phyloP scores from a whole-genome alignment of 2,888 invertebrate species.

The Microctonus hyperodae region DNA sequence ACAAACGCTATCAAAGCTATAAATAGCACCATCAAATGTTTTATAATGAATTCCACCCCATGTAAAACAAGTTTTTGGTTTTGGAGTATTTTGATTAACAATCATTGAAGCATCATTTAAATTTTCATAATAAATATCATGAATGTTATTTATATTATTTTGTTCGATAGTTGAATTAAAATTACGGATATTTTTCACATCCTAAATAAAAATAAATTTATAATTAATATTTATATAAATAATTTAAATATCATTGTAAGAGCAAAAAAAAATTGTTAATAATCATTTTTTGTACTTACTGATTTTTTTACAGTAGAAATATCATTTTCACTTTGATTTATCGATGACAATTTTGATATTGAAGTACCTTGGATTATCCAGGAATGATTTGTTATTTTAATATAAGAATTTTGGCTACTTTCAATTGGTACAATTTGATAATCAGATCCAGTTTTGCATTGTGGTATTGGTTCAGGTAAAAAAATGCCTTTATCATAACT shows the following conservation, averaged over 20 bases:
- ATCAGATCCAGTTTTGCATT: conserved; percentile 71
- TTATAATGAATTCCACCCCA: conserved; percentile 86
- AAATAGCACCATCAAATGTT: conserved; percentile 83
- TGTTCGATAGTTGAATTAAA: neutral
- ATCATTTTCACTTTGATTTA: neutral
- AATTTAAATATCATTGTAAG: neutral
- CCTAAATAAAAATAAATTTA: neutral
- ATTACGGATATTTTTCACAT: conserved; percentile 1
- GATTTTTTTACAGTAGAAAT: neutral
- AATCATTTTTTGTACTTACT: conserved; percentile 11
- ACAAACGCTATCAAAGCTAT: conserved; percentile 79
- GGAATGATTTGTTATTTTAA: conserved; percentile 42
- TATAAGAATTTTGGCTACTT: conserved; percentile 40
- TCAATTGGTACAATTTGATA: conserved; percentile 40
- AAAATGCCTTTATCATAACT: conserved; percentile 72
- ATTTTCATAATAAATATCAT: neutral
- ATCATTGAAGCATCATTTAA: conserved; percentile 29
- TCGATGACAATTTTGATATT: conserved; percentile 6
- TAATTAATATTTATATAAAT: neutral
- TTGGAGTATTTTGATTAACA: conserved; percentile 61
- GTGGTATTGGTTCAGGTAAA: conserved; percentile 75
- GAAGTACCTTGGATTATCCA: conserved; percentile 42
- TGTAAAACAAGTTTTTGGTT: conserved; percentile 76
- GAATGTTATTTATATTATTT: neutral
- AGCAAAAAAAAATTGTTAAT: neutral